Percentiles rank a stretch among this genome's conserved stretches.
Evolutionary conservation across 2,113 vertebrate genomes (phyloP).

Genomic region (Cinclus cinclus): DNA sequence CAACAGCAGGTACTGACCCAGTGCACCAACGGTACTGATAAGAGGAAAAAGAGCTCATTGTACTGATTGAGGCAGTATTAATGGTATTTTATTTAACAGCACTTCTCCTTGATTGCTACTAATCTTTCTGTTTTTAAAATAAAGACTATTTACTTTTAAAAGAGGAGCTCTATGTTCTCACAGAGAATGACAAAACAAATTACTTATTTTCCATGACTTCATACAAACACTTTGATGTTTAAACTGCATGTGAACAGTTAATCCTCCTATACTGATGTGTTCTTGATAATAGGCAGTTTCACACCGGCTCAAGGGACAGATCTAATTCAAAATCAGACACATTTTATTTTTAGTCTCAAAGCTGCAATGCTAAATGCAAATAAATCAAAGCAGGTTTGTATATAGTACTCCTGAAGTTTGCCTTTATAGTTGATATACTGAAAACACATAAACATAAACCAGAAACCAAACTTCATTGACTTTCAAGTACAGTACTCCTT

Average conservation of each 20-base stretch:
- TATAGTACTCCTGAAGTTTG: constrained; percentile 29
- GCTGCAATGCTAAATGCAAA: constrained; percentile 61
- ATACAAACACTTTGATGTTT: constrained; percentile 63
- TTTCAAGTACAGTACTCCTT: constrained; percentile 5
- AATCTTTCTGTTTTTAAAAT: constrained; percentile 61
- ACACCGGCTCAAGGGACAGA: constrained; percentile 23
- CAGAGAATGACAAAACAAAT: constrained; percentile 68
- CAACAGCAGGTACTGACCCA: constrained; percentile 39
- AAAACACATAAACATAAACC: constrained; percentile 45
- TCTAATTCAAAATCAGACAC: constrained; percentile 67
- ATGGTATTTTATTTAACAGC: constrained; percentile 59
- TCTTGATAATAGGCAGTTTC: constrained; percentile 46
- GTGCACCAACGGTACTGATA: constrained; percentile 40
- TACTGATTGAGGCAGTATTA: constrained; percentile 5
- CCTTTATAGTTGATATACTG: constrained; percentile 61
- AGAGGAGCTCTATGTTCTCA: constrained; percentile 26
- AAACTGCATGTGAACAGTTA: constrained; percentile 71
- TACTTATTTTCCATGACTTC: constrained; percentile 69
- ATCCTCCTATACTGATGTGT: constrained; percentile 61
- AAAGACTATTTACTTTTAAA: constrained; percentile 64
- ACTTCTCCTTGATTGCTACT: not conserved
- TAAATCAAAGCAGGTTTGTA: constrained; percentile 55
- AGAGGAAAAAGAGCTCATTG: not conserved
- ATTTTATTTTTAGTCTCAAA: constrained; percentile 68
- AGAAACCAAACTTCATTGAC: constrained; percentile 1